Conservation (phyloP, 2,888 invertebrate species). For the Escarpia spicata region DNA sequence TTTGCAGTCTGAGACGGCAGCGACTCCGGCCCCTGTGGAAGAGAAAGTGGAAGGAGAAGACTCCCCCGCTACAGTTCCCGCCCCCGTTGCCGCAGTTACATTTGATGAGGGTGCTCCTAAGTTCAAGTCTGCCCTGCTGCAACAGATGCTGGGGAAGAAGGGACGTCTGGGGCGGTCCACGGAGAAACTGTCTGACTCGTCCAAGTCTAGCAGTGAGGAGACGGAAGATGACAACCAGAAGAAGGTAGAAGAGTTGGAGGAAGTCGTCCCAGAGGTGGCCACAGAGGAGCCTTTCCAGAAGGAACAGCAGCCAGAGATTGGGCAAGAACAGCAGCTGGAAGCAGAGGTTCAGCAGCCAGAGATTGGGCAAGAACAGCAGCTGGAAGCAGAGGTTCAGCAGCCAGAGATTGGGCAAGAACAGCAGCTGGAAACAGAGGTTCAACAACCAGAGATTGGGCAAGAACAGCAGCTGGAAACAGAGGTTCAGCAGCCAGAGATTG, state of each 20-base stretch:
- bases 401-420: too few relatives aligned
- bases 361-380: too few relatives aligned
- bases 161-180: slow-evolving; percentile 1
- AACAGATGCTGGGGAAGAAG: slow-evolving; percentile 48
- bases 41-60: slow-evolving; percentile 10
- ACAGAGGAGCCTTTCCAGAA: not conserved
- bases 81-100: not conserved
- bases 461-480: too few relatives aligned
- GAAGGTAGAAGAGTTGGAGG: not conserved
- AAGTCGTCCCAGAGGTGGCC: not conserved
- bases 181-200: slow-evolving; percentile 17
- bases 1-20: not conserved
- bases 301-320: not conserved
- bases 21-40: not conserved
- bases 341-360: too few relatives aligned
- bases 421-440: too few relatives aligned
- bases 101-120: slow-evolving; percentile 40
- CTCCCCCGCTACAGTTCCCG: not conserved
- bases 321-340: too few relatives aligned
- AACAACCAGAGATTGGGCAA: too few relatives aligned
- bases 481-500: too few relatives aligned
- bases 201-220: slow-evolving; percentile 3
- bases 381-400: too few relatives aligned
- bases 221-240: not conserved
- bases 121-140: slow-evolving; percentile 59